Evolutionary conservation across 2,113 vertebrate species (phyloP), one percentile per base, ranked within the genome.

Genomic region (Phalacrocorax aristotelis): DNA sequence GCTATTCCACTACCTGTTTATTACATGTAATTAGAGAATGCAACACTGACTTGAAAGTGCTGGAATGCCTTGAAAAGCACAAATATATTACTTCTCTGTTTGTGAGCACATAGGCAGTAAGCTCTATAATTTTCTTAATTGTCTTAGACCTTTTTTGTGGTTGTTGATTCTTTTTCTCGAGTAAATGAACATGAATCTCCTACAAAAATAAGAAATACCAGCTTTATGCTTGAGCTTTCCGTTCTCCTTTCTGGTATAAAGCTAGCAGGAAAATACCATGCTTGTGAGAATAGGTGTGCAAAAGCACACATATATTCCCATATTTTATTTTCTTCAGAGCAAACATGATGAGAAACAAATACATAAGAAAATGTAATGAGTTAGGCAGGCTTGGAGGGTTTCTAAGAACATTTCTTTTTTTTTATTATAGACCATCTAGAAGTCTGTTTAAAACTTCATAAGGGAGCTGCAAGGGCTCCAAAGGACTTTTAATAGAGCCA

Each of bases 1-100:
- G 89, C 60, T 80, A 69, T 97, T 97, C 83, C 77, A 96, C 95
- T 95, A 95, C 79, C 85, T 97, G 89, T 96, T 93, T 91, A 94
- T 95, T 95, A 93, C 32, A 34, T 76, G 61, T 26, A 90, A 88
- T 97, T 94, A 94, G 71, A 75, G 83, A 96, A 94, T 51, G 62
- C 57, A 84, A 68, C 1, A 1, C 36, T 62, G 57, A 93, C n/a
- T 93, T 76, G 78, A 91, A 93, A 94, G 77, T 72, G 55, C 79
- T 83, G 27, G 13, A 90, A 64, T 77, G 44, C 44, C 65, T 91
- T 83, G 54, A 88, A 93, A 96, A 92, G 64, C 78, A 90, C 52
- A 87, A 69, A 93, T 95, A 42, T 36, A 51, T 82, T 92, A 38
- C 46, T 79, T 89, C 19, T 57, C 62, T 68, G 4, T 90, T 95